These are phyloP conservation scores for Cantharis rufa DNA, from an alignment of 2,888 invertebrate genomes.

Conservation along the genomic window DNA sequence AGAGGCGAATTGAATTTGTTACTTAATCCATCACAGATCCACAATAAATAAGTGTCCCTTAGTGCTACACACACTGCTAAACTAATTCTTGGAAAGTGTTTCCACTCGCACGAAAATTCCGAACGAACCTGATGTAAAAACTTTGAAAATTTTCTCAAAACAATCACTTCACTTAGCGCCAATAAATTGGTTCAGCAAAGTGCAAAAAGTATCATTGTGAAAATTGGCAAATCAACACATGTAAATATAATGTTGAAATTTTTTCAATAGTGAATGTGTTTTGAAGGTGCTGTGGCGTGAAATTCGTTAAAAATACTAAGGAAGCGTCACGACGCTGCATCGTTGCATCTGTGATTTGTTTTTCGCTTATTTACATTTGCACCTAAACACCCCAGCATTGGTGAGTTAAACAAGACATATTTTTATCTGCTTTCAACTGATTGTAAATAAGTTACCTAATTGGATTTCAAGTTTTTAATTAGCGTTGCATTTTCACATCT, in stretches of 20 bases:
- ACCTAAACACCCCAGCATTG: slow-evolving; percentile 32
- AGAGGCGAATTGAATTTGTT: slow-evolving; percentile 1
- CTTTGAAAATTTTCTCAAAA: not conserved
- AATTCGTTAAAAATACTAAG: slow-evolving; percentile 33
- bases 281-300: slow-evolving; percentile 30
- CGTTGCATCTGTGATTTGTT: slow-evolving; percentile 39
- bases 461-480: slow-evolving; percentile 19
- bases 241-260: not conserved
- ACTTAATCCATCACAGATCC: not conserved
- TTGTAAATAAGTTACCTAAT: slow-evolving; percentile 36
- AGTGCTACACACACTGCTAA: not conserved
- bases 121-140: not conserved
- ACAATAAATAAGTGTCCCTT: not conserved
- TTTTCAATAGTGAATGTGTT: not conserved
- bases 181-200: not conserved
- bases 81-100: not conserved
- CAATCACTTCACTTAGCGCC: not conserved
- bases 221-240: not conserved
- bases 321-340: slow-evolving; percentile 34
- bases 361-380: slow-evolving; percentile 36
- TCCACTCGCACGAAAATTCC: not conserved
- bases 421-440: slow-evolving; percentile 35
- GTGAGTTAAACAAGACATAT: slow-evolving; percentile 39
- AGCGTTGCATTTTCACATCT: slow-evolving; percentile 2
- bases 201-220: not conserved